Evolutionary conservation across 2,888 invertebrate genomes (phyloP).

Genomic region (Plusia festucae): DNA sequence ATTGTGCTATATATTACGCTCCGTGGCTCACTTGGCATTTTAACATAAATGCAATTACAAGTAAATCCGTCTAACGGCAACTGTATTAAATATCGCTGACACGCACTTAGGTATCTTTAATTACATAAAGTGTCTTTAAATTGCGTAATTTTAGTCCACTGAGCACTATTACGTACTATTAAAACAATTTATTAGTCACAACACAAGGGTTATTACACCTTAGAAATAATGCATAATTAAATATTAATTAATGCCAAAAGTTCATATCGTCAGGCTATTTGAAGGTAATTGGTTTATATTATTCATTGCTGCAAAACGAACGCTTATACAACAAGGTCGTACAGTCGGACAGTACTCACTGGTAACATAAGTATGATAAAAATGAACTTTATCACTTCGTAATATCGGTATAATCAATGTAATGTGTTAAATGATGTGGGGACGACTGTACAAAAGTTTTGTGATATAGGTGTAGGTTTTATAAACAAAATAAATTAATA

Average conservation of each 20-base stretch:
- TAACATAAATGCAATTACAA: constrained; percentile 4
- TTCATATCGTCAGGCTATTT: constrained; percentile 57
- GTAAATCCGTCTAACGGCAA: neutral
- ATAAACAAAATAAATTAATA: constrained; percentile 59
- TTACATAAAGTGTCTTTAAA: constrained; percentile 14
- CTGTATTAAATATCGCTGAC: constrained; percentile 2
- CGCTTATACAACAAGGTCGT: constrained; percentile 5
- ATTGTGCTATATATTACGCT: constrained; percentile 4
- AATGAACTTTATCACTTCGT: neutral
- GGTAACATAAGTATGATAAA: neutral
- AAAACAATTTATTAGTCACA: constrained; percentile 51
- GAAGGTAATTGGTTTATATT: constrained; percentile 29
- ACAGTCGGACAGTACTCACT: neutral
- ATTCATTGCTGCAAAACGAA: constrained; percentile 33
- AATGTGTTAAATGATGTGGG: neutral
- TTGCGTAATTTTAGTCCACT: constrained; percentile 24
- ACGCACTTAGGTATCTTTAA: constrained; percentile 1
- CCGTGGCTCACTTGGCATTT: constrained; percentile 3
- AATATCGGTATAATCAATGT: no score
- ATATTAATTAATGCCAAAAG: constrained; percentile 71
- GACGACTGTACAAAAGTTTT: constrained; percentile 16
- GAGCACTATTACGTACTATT: constrained; percentile 15
- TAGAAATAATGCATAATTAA: constrained; percentile 57
- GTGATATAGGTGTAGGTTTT: constrained; percentile 16
- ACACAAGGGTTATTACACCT: constrained; percentile 60